A percentile compares a stretch with the other conserved stretches of the same genome.
These are phyloP conservation scores for Procavia capensis DNA, from an alignment of 2,113 vertebrate genomes.

Conservation along the genomic window DNA sequence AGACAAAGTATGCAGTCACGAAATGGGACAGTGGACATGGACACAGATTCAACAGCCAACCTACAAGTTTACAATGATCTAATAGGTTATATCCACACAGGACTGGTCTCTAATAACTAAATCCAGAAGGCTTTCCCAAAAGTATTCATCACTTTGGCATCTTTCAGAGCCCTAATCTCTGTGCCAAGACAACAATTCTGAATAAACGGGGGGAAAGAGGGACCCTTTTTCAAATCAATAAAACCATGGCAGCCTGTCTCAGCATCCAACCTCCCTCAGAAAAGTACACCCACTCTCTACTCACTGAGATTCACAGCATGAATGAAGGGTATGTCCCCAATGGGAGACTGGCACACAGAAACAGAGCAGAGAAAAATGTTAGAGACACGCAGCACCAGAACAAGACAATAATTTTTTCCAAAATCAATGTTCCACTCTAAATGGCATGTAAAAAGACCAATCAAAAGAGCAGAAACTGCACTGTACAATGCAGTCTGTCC, in stretches of 20 bases:
- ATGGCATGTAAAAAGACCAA: background rate
- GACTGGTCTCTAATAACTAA: background rate
- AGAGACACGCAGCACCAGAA: background rate
- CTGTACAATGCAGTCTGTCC: background rate
- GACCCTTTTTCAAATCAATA: background rate
- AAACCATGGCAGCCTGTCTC: too few species aligned
- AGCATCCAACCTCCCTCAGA: too few species aligned
- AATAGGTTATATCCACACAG: background rate
- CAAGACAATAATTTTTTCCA: background rate
- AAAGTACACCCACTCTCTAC: background rate
- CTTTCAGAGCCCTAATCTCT: background rate
- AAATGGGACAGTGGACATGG: background rate
- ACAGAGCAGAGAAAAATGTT: background rate
- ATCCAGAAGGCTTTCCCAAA: background rate
- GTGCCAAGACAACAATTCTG: background rate
- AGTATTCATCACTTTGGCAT: background rate
- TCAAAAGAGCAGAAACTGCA: background rate
- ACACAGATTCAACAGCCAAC: background rate
- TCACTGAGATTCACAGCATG: background rate
- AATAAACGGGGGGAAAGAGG: background rate
- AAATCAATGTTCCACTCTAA: background rate
- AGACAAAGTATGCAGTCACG: background rate
- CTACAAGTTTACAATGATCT: background rate
- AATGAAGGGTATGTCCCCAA: background rate
- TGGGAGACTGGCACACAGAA: background rate